phyloP scores from a whole-genome alignment of 2,797 vertebrate species.

The Coccyzus lansbergi region DNA sequence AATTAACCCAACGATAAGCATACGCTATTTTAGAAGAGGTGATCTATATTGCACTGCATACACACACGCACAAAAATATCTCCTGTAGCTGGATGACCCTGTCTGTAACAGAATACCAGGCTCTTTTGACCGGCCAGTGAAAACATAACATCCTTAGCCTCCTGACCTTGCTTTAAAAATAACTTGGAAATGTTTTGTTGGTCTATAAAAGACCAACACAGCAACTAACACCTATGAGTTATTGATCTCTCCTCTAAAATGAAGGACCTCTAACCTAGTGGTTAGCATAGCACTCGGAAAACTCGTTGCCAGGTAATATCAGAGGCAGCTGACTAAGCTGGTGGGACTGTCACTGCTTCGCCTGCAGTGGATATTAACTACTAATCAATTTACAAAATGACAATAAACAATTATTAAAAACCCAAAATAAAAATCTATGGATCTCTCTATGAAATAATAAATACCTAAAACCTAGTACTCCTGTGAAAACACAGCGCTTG shows the following conservation, averaged over 20 bases:
- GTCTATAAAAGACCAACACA: conserved; percentile 30
- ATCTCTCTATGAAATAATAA: conserved; percentile 37
- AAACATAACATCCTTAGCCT: conserved; percentile 43
- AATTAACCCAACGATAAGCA: not conserved
- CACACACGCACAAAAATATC: not conserved
- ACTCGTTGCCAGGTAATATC: not conserved
- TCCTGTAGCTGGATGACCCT: not conserved
- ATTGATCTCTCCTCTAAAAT: not conserved
- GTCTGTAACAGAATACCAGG: not conserved
- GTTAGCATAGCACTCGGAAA: not conserved
- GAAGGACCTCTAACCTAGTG: not conserved
- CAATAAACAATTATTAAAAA: not conserved
- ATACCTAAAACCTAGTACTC: not conserved
- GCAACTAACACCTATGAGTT: conserved; percentile 2
- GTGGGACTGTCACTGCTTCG: not conserved
- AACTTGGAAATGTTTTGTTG: conserved; percentile 11
- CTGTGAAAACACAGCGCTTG: conserved; percentile 19
- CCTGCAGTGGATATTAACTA: not conserved
- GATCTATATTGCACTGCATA: not conserved
- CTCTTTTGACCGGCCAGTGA: not conserved
- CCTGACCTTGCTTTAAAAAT: conserved; percentile 18
- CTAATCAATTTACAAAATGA: conserved; percentile 12
- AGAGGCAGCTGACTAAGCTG: not conserved
- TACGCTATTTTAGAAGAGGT: not conserved
- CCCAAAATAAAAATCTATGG: not conserved